Base-by-base conservation (phyloP, 2,113 vertebrate species). In the Sprattus sprattus region DNA sequence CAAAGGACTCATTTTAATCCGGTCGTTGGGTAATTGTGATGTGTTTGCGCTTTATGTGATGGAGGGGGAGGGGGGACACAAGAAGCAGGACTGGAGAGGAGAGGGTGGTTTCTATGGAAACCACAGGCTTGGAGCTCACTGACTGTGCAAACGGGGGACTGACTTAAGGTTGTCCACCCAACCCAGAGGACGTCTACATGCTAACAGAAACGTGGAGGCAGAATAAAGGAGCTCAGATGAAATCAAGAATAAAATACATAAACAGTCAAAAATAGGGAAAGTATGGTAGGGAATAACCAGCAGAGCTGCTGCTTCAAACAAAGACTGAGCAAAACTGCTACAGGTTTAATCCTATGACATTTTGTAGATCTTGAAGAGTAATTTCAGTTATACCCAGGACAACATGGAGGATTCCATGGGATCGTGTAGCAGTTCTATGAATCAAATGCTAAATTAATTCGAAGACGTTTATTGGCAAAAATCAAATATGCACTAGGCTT, bases 91-190 rank as follows among this genome's bases (percentile, higher is more conserved):
- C 93, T 93, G 88, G 90, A 95, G 92, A 94, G 91, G 93, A 94
- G 92, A 94, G 89, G 92, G 81, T 93, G 93, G 95, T 95, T 95
- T 93, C 95, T 93, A 88, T 95, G 95, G 94, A 94, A 95, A 95
- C 95, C 93, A 87, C 86, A 88, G 92, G 88, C 93, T 90, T 88
- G 92, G 92, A 91, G 91, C 71, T 78, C 71, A 39, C 91, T 89
- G 83, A 32, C 89, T 88, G 91, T 88, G 88, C 87, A 89, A 91
- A 91, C 90, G 89, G 25, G 28, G 28, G 25, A 78, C 46, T 64
- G 85, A 81, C 81, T 64, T 86, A 81, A 85, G 75, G 86, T 82
- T 46, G 85, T 83, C 47, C 49, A 46, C 7, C 75, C 85, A 81
- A 64, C 47, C 81, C 60, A 86, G 20, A 45, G 60, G 75, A 81